Evolutionary conservation across 2,888 invertebrate species (phyloP).

Genomic region (Diabrotica balteata): DNA sequence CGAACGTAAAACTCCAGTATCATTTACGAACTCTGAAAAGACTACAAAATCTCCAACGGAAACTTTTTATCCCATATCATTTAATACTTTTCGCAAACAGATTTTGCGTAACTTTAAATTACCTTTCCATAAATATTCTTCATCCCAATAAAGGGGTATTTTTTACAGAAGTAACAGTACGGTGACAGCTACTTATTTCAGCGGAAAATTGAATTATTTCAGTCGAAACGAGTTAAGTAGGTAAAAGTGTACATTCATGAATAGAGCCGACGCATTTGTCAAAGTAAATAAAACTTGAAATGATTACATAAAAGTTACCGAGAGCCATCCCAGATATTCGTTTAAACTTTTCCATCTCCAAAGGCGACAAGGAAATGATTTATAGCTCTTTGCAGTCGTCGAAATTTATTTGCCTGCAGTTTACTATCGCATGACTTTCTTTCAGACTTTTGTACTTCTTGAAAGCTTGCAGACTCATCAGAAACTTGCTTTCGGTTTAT

Average conservation of each 20-base stretch:
- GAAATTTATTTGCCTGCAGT: slow-evolving; percentile 34
- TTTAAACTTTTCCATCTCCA: slow-evolving; percentile 51
- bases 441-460: slow-evolving; percentile 14
- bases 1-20: too few relatives aligned
- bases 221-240: slow-evolving; percentile 30
- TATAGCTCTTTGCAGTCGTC: slow-evolving; percentile 47
- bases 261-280: slow-evolving; percentile 30
- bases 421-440: slow-evolving; percentile 26
- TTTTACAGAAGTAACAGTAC: slow-evolving; percentile 12
- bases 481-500: slow-evolving; percentile 4
- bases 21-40: too few relatives aligned
- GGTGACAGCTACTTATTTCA: slow-evolving; percentile 28
- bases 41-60: too few relatives aligned
- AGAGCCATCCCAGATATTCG: slow-evolving; percentile 51
- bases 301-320: slow-evolving; percentile 42
- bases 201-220: slow-evolving; percentile 29
- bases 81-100: slow-evolving; percentile 15
- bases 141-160: slow-evolving; percentile 8
- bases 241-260: slow-evolving; percentile 30
- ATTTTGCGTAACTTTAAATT: slow-evolving; percentile 20
- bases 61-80: not conserved
- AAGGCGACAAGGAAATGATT: slow-evolving; percentile 51
- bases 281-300: slow-evolving; percentile 33
- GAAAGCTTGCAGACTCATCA: slow-evolving; percentile 22
- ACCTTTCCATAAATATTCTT: slow-evolving; percentile 17